Conservation (phyloP, 1,140 invertebrate genomes). For the Sycobia sp. region DNA sequence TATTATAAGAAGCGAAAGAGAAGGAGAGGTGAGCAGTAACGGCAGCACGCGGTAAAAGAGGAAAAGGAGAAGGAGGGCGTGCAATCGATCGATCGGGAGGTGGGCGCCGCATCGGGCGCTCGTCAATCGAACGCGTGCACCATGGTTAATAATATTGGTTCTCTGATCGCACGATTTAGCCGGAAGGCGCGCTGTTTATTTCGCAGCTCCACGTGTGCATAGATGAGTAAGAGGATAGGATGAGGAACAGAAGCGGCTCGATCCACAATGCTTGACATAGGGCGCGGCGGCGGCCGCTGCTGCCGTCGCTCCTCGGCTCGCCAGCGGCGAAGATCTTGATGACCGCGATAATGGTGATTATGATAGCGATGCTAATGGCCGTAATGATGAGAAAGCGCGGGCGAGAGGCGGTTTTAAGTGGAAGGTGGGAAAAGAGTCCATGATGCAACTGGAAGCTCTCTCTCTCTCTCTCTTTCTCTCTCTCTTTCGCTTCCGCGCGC, state of each 20-base stretch:
- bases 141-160: constrained; percentile 22
- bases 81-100: constrained; percentile 1
- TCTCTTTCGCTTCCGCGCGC: too few species aligned
- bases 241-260: too few species aligned
- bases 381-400: constrained; percentile 8
- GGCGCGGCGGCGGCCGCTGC: too few species aligned
- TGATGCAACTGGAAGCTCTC: neutral
- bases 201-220: too few species aligned
- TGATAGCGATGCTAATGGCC: constrained; percentile 27
- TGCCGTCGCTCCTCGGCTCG: neutral
- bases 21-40: too few species aligned
- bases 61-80: too few species aligned
- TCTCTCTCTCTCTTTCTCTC: too few species aligned
- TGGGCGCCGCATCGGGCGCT: neutral
- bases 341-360: constrained; percentile 30
- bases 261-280: too few species aligned
- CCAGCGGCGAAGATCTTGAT: constrained; percentile 20
- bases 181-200: constrained; percentile 23
- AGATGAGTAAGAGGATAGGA: too few species aligned
- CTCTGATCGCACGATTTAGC: constrained; percentile 26
- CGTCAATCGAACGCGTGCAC: neutral
- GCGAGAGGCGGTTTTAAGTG: constrained; percentile 2
- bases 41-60: too few species aligned
- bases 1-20: constrained; percentile 28
- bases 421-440: neutral